These are phyloP conservation scores for Drosophila meridiana DNA, from an alignment of 2,888 invertebrate genomes.

Conservation along the genomic window DNA sequence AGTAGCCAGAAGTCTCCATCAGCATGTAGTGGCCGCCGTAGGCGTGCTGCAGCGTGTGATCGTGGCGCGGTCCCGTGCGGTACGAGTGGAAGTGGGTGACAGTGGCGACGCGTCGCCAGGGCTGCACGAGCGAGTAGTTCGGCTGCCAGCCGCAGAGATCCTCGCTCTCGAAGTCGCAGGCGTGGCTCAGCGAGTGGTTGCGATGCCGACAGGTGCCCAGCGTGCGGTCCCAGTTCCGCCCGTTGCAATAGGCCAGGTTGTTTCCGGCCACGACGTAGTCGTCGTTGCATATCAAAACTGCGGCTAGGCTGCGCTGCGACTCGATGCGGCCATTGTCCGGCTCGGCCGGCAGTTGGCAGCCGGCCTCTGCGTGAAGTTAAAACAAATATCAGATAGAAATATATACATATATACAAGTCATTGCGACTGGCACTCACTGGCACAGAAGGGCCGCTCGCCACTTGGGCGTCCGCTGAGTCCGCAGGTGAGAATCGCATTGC, in stretches of 20 bases:
- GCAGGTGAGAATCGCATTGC: conserved; percentile 16
- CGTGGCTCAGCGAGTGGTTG: conserved; percentile 48
- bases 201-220: conserved; percentile 87
- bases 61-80: conserved; percentile 90
- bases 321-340: conserved; percentile 87
- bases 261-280: conserved; percentile 88
- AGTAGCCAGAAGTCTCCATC: conserved; percentile 87
- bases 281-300: conserved; percentile 89
- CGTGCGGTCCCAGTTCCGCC: conserved; percentile 89
- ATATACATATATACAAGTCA: neutral
- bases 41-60: conserved; percentile 89
- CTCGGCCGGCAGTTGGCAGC: conserved; percentile 85
- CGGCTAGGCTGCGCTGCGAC: conserved; percentile 86
- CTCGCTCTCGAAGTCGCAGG: conserved; percentile 85
- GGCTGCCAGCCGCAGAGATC: conserved; percentile 92
- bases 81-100: conserved; percentile 62
- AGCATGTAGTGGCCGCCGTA: conserved; percentile 92
- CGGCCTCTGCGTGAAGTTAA: conserved; percentile 85
- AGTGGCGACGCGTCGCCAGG: conserved; percentile 89
- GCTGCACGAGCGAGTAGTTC: conserved; percentile 88
- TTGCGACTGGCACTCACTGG: conserved; percentile 52
- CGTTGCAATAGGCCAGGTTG: conserved; percentile 89
- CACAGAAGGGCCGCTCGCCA: conserved; percentile 61
- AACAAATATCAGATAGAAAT: conserved; percentile 1
- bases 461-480: conserved; percentile 19